Evolutionary conservation across 2,888 invertebrate genomes (phyloP).

Genomic region (Phyllotreta cruciferae): DNA sequence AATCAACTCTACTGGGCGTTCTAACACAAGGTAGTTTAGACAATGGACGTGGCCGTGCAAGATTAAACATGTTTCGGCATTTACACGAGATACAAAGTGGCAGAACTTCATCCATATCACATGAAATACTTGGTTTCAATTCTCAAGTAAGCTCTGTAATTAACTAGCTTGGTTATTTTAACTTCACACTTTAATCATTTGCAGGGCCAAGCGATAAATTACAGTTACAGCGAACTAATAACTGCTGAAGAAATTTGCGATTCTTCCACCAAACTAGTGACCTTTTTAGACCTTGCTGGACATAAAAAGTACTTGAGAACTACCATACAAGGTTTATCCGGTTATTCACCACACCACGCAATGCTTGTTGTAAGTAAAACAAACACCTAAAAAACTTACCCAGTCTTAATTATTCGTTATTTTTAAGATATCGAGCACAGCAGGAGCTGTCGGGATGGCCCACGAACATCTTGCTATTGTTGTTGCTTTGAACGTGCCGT

Average conservation of each 20-base stretch:
- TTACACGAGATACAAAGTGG: conserved; percentile 95
- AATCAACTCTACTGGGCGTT: conserved; percentile 94
- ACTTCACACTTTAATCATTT: conserved; percentile 30
- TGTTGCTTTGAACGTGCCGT: conserved; percentile 82
- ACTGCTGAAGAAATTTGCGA: conserved; percentile 95
- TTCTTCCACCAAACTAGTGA: conserved; percentile 89
- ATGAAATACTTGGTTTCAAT: conserved; percentile 96
- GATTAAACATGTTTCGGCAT: conserved; percentile 94
- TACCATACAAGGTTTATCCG: conserved; percentile 92
- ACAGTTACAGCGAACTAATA: conserved; percentile 86
- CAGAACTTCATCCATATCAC: conserved; percentile 92
- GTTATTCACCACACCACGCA: conserved; percentile 91
- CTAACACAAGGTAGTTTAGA: conserved; percentile 95
- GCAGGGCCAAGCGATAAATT: conserved; percentile 85
- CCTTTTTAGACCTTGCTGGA: conserved; percentile 95
- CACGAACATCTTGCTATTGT: conserved; percentile 91
- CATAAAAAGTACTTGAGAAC: conserved; percentile 96
- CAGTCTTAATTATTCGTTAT: neutral
- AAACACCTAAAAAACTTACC: conserved; percentile 12
- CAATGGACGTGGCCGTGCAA: conserved; percentile 92
- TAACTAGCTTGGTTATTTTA: neutral
- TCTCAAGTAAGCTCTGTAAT: conserved; percentile 62
- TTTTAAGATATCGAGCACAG: conserved; percentile 77
- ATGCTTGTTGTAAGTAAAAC: conserved; percentile 77
- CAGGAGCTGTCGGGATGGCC: conserved; percentile 82